Evolutionary conservation across 2,113 vertebrate genomes (phyloP).

Genomic region (Neolamprologus fasciatus): DNA sequence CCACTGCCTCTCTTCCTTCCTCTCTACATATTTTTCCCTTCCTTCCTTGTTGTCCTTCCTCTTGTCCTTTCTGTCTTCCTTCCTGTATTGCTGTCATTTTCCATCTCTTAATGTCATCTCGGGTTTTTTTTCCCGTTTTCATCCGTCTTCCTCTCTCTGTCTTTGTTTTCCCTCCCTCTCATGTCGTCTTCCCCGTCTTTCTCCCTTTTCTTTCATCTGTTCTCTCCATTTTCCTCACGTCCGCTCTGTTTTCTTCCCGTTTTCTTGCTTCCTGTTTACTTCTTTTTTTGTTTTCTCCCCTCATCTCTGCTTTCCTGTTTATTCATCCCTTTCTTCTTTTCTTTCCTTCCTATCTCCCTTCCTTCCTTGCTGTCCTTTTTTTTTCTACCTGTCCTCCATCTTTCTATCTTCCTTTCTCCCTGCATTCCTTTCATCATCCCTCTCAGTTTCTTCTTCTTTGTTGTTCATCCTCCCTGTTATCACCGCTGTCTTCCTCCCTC

Average conservation of each 20-base stretch:
- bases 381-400: background rate
- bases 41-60: background rate
- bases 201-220: background rate
- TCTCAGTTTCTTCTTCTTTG: background rate
- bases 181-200: background rate
- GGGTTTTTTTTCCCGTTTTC: accelerated
- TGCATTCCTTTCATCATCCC: background rate
- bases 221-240: background rate
- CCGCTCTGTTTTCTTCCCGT: background rate
- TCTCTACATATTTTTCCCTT: background rate
- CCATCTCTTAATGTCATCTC: background rate
- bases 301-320: background rate
- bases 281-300: background rate
- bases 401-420: background rate
- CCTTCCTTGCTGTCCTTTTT: background rate
- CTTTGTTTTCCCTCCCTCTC: background rate
- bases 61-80: background rate
- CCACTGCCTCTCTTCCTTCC: background rate
- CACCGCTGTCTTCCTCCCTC: background rate
- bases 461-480: background rate
- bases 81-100: background rate
- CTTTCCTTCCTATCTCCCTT: background rate
- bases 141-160: background rate
- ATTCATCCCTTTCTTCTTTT: background rate
- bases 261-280: background rate